Conservation (phyloP, 2,888 invertebrate genomes). For the Cheilosia grossa region DNA sequence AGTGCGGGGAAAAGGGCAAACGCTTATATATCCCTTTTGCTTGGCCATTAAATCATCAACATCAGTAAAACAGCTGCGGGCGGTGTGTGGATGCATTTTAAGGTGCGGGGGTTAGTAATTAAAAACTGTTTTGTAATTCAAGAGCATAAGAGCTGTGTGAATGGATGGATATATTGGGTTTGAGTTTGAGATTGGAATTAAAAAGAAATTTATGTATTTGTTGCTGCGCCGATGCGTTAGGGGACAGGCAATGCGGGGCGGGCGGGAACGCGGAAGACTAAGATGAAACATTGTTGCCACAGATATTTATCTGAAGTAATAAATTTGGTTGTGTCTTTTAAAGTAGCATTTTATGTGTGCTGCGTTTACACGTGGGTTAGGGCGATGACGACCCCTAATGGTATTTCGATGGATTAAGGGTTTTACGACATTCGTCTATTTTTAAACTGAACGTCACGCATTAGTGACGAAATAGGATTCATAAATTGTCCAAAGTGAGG, state of each 20-base stretch:
- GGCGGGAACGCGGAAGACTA: neutral
- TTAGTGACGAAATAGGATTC: too few species aligned
- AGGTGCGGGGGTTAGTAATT: slow-evolving; percentile 41
- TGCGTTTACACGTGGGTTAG: neutral
- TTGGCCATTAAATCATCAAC: slow-evolving; percentile 57
- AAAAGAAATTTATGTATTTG: slow-evolving; percentile 10
- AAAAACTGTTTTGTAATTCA: slow-evolving; percentile 52
- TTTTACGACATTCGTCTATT: too few species aligned
- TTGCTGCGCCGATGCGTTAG: slow-evolving; percentile 10
- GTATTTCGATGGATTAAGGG: too few species aligned
- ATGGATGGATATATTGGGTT: slow-evolving; percentile 2
- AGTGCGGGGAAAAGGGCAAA: slow-evolving; percentile 28
- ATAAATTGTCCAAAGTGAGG: too few species aligned
- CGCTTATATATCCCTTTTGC: slow-evolving; percentile 8
- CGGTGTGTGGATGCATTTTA: neutral
- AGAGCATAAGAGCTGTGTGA: slow-evolving; percentile 6
- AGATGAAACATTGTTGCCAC: slow-evolving; percentile 29
- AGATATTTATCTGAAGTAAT: slow-evolving; percentile 21
- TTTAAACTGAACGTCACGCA: too few species aligned
- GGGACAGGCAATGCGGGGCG: slow-evolving; percentile 1
- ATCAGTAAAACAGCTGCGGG: slow-evolving; percentile 66
- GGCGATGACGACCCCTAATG: too few species aligned
- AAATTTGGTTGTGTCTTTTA: slow-evolving; percentile 5
- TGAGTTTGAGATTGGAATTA: neutral
- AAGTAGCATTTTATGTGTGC: slow-evolving; percentile 8